phyloP scores from a whole-genome alignment of 1,140 invertebrate genomes.

The Neodiprion lecontei region DNA sequence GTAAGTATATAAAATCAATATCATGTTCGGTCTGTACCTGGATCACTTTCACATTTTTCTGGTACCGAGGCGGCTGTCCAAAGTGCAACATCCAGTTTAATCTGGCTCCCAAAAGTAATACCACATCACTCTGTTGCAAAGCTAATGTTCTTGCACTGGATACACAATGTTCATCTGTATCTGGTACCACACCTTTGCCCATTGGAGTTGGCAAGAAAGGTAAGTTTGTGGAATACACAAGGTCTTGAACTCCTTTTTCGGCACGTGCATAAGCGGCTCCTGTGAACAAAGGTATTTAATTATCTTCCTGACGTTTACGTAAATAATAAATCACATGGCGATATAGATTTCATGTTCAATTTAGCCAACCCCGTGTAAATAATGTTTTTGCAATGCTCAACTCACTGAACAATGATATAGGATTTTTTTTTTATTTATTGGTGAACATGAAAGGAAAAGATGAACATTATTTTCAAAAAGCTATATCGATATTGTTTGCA shows the following conservation, averaged over 20 bases:
- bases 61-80: conserved; percentile 86
- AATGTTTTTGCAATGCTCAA: too few species aligned
- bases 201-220: conserved; percentile 95
- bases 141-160: conserved; percentile 86
- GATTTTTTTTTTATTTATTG: too few species aligned
- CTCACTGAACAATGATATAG: too few species aligned
- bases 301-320: background rate
- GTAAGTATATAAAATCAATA: conserved; percentile 16
- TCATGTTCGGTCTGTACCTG: conserved; percentile 67
- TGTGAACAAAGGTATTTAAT: conserved; percentile 38
- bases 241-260: conserved; percentile 72
- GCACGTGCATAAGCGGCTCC: conserved; percentile 83
- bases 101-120: conserved; percentile 88
- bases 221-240: conserved; percentile 76
- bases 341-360: too few species aligned
- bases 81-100: conserved; percentile 99
- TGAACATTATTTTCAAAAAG: too few species aligned
- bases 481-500: too few species aligned
- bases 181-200: conserved; percentile 94
- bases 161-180: conserved; percentile 79
- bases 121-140: conserved; percentile 85
- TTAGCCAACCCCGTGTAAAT: too few species aligned
- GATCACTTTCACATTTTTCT: conserved; percentile 85
- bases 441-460: too few species aligned
- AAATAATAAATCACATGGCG: too few species aligned